Conservation (phyloP, 2,797 vertebrate species). For the Brachyalestes nurse region DNA sequence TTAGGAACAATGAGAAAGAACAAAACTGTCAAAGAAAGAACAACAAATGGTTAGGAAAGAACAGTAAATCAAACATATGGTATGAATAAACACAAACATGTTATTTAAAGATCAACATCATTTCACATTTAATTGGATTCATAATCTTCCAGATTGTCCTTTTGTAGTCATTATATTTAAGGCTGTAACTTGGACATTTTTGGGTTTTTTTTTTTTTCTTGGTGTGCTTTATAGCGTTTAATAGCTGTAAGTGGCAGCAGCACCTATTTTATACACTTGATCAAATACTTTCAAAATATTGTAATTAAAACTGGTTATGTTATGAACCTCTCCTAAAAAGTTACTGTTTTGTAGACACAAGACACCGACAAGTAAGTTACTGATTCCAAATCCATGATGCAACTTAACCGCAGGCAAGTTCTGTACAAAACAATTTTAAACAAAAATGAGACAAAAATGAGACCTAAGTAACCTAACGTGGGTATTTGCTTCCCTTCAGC, state of each 20-base stretch:
- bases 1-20: conserved; percentile 17
- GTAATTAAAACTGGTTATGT: conserved; percentile 5
- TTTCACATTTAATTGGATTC: background rate
- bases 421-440: no score
- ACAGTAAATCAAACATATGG: conserved; percentile 6
- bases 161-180: background rate
- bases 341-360: no score
- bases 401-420: background rate
- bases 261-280: background rate
- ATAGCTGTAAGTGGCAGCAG: background rate
- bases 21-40: background rate
- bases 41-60: background rate
- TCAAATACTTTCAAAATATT: background rate
- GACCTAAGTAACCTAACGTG: background rate
- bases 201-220: background rate
- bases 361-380: background rate
- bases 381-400: background rate
- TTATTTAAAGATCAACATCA: background rate
- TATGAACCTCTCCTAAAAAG: no score
- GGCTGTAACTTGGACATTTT: background rate
- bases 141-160: no score
- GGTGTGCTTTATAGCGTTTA: background rate
- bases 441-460: background rate
- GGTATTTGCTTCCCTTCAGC: background rate
- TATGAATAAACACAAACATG: background rate